Evolutionary conservation across 2,888 invertebrate genomes (phyloP).

Genomic region (Brenthis daphne): DNA sequence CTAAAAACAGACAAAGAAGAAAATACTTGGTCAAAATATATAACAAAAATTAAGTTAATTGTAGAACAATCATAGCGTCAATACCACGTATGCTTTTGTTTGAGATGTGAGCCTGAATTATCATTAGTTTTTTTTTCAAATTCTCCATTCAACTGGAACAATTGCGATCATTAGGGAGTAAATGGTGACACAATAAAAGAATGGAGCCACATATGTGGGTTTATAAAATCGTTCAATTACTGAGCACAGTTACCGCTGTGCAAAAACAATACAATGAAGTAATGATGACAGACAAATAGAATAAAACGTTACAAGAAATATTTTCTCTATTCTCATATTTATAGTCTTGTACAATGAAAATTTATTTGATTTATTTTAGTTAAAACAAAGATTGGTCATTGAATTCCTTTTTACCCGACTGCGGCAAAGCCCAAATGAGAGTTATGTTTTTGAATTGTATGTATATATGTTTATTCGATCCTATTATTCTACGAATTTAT

Average conservation of each 20-base stretch:
- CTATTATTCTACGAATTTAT: too few species aligned
- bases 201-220: conserved; percentile 33
- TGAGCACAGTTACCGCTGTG: conserved; percentile 27
- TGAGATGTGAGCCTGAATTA: conserved; percentile 33
- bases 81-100: conserved; percentile 30
- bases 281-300: conserved; percentile 14
- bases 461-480: too few species aligned
- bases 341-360: background rate
- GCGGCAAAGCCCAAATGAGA: too few species aligned
- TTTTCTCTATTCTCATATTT: background rate
- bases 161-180: conserved; percentile 39
- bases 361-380: background rate
- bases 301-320: conserved; percentile 6
- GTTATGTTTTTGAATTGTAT: too few species aligned
- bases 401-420: too few species aligned
- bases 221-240: conserved; percentile 39
- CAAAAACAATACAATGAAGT: conserved; percentile 23
- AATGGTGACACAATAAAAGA: conserved; percentile 39
- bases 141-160: conserved; percentile 35
- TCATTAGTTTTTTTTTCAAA: conserved; percentile 35
- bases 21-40: background rate
- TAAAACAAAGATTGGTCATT: too few species aligned
- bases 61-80: conserved; percentile 13
- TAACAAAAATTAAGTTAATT: background rate
- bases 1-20: too few species aligned